Base-by-base conservation (phyloP, 2,113 vertebrate genomes). In the Chauna torquata region DNA sequence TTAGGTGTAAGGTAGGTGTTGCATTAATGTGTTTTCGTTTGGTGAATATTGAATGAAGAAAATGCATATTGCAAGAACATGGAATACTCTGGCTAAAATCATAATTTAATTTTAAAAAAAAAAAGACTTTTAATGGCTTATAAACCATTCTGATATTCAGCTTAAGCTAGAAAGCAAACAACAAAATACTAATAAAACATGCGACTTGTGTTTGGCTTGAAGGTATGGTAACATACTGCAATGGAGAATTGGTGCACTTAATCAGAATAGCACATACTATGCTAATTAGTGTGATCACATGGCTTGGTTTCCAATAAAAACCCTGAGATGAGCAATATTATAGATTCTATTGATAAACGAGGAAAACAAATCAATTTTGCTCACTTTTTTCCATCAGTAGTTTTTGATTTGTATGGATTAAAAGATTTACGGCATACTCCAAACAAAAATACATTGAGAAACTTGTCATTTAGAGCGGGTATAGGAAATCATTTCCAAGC, bases 1-100 rank as follows among this genome's bases (percentile, higher is more conserved):
- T 98, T 99, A 75, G 99, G 99, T 88, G 96, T 99, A 96, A 99
- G 99, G 99, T 99, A 98, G 95, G 98, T 97, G 27, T 74, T 95
- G 36, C 28, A 8, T 90, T 93, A 50, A 30, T 90, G 38, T 69
- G 27, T 68, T 98, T 87, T 94, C 93, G 65, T 96, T 96, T 94
- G 72, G 50, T 57, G 68, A 70, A 72, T 66, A 32, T 40, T 83
- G 74, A 91, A 85, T 86, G 79, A 36, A 90, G 45, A 79, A 96
- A 42, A 87, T 54, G 23, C 11, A 9, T 50, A 30, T 62, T 81
- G 62, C 3, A 15, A 83, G 71, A 80, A 62, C 5, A n/a, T 82
- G 25, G 44, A 82, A 80, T 92, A 52, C 57, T 44, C 58, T 78
- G 64, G 15, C 12, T 62, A 64, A 85, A 90, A 38, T n/a, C 4